Percentiles rank a stretch among this genome's conserved stretches.
phyloP scores from a whole-genome alignment of 1,140 invertebrate species.

The Zaprionus africanus region DNA sequence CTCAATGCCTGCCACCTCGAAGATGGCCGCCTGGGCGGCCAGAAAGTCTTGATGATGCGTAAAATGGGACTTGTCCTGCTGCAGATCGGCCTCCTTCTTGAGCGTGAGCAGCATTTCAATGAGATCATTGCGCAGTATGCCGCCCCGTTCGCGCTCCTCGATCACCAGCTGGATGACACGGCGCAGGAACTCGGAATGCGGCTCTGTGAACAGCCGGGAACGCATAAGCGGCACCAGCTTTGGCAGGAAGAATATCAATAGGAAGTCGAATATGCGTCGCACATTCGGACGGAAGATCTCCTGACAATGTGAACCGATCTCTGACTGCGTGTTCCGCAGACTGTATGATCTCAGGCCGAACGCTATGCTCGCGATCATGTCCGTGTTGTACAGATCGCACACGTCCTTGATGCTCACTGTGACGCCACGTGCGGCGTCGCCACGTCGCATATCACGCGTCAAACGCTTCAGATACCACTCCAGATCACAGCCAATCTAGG shows the following conservation, averaged over 20 bases:
- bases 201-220: conserved; percentile 65
- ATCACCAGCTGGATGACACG: conserved; percentile 82
- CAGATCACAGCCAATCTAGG: conserved; percentile 72
- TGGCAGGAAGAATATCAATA: conserved; percentile 85
- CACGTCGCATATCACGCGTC: conserved; percentile 64
- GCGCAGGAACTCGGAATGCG: conserved; percentile 76
- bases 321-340: conserved; percentile 85
- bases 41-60: conserved; percentile 84
- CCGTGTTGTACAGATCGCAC: conserved; percentile 86
- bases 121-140: conserved; percentile 84
- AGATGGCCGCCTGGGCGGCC: conserved; percentile 88
- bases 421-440: conserved; percentile 48
- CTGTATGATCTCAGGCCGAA: conserved; percentile 87
- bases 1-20: conserved; percentile 91
- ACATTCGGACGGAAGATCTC: conserved; percentile 86
- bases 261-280: conserved; percentile 85
- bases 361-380: conserved; percentile 87
- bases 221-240: conserved; percentile 66
- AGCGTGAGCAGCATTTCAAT: conserved; percentile 85
- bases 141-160: conserved; percentile 74
- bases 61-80: conserved; percentile 76
- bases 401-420: conserved; percentile 84
- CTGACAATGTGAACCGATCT: conserved; percentile 84
- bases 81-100: conserved; percentile 78
- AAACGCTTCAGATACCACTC: conserved; percentile 73